phyloP scores from a whole-genome alignment of 2,113 vertebrate species.

The Corvus hawaiiensis region DNA sequence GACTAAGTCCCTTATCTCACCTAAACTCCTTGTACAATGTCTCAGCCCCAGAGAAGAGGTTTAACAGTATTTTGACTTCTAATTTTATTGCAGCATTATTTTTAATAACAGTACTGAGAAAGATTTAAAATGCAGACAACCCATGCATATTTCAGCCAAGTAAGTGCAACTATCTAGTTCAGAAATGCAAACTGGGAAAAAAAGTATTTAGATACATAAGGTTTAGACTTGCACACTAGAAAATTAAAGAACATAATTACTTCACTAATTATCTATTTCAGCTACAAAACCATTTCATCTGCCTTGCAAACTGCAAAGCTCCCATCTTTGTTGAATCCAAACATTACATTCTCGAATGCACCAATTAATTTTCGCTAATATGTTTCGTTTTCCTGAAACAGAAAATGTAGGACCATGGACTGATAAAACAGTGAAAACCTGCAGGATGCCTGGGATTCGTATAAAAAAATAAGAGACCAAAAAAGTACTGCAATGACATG shows the following conservation, averaged over 20 bases:
- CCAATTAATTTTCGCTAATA: neutral
- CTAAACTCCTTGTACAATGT: neutral
- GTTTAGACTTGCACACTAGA: neutral
- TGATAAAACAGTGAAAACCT: neutral
- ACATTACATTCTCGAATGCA: neutral
- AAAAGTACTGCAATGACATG: neutral
- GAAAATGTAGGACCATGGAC: neutral
- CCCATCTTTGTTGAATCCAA: neutral
- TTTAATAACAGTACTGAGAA: neutral
- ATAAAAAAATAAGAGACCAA: neutral
- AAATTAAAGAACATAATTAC: neutral
- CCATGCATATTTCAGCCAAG: neutral
- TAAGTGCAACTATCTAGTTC: neutral
- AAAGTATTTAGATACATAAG: neutral
- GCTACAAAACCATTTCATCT: neutral
- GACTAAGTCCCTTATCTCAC: neutral
- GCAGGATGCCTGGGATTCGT: neutral
- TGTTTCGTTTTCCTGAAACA: neutral
- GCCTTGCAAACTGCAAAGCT: neutral
- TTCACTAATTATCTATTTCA: neutral
- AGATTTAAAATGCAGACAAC: neutral
- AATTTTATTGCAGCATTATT: neutral
- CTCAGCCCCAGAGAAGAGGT: neutral
- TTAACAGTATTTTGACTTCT: neutral
- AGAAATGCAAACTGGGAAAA: neutral